phyloP scores from a whole-genome alignment of 2,797 vertebrate species.

The Phrynocephalus vlangalii region DNA sequence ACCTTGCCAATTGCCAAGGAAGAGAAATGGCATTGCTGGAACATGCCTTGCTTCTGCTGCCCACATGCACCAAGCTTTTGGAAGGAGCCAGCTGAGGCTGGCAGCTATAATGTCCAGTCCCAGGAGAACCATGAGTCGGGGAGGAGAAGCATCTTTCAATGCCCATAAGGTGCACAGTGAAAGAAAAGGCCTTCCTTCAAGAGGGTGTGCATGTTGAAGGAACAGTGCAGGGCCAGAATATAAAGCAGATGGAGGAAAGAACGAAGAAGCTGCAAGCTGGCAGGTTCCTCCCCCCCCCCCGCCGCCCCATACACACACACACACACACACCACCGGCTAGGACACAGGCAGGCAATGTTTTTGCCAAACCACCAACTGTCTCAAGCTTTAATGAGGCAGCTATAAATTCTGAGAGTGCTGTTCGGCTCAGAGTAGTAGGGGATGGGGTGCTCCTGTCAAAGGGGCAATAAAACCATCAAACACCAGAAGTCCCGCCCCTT shows the following conservation, averaged over 20 bases:
- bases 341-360: background rate
- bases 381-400: slow-evolving; percentile 28
- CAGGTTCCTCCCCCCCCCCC: background rate
- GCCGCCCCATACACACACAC: too few species aligned
- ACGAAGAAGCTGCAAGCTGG: background rate
- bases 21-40: too few species aligned
- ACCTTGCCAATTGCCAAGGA: too few species aligned
- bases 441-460: too few species aligned
- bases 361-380: background rate
- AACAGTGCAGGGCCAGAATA: background rate
- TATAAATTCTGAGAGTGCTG: slow-evolving; percentile 5
- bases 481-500: too few species aligned
- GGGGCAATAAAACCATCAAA: too few species aligned
- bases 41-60: too few species aligned
- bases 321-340: background rate
- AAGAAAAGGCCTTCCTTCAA: background rate
- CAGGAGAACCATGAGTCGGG: background rate
- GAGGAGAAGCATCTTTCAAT: background rate
- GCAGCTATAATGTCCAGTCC: background rate
- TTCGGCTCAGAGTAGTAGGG: background rate
- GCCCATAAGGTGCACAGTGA: background rate
- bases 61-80: too few species aligned
- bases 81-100: background rate
- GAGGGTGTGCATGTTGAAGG: background rate
- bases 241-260: background rate